These are phyloP conservation scores for Mactra quadrangularis DNA, from an alignment of 1,140 invertebrate species.

Conservation along the genomic window DNA sequence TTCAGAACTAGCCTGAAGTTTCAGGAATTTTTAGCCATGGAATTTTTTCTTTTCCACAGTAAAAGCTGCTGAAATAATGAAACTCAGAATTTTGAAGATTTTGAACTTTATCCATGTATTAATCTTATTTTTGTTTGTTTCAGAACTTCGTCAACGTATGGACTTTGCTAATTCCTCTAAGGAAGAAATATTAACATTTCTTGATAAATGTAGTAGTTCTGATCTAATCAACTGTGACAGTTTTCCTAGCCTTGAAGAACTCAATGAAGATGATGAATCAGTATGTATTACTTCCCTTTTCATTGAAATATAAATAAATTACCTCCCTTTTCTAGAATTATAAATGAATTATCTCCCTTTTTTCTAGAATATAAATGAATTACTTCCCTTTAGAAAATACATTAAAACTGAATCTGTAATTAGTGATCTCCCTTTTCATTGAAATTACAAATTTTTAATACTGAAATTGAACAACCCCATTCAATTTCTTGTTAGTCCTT, in stretches of 20 bases:
- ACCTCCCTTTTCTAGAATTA: background rate
- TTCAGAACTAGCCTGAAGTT: too few relatives aligned
- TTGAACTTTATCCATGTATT: too few relatives aligned
- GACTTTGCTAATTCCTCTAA: conserved; percentile 22
- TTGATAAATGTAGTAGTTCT: conserved; percentile 8
- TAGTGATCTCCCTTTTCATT: too few relatives aligned
- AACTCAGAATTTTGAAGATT: too few relatives aligned
- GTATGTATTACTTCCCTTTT: conserved; percentile 5
- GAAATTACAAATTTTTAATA: too few relatives aligned
- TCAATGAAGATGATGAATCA: conserved; percentile 51
- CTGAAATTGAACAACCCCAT: too few relatives aligned
- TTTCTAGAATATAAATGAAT: background rate
- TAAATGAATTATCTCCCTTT: background rate
- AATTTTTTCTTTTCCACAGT: too few relatives aligned
- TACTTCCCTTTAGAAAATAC: background rate
- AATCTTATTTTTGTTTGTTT: too few relatives aligned
- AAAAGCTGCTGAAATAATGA: too few relatives aligned
- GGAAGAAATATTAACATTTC: conserved; percentile 54
- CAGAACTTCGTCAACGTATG: conserved; percentile 26
- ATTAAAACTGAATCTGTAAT: too few relatives aligned
- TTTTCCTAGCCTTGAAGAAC: conserved; percentile 58
- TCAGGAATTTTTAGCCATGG: too few relatives aligned
- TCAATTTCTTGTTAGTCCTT: too few relatives aligned
- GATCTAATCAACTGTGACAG: conserved; percentile 27
- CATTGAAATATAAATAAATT: background rate